A percentile compares a stretch with the other conserved stretches of the same genome.
phyloP scores from a whole-genome alignment of 2,888 invertebrate genomes.

The Tuta absoluta region DNA sequence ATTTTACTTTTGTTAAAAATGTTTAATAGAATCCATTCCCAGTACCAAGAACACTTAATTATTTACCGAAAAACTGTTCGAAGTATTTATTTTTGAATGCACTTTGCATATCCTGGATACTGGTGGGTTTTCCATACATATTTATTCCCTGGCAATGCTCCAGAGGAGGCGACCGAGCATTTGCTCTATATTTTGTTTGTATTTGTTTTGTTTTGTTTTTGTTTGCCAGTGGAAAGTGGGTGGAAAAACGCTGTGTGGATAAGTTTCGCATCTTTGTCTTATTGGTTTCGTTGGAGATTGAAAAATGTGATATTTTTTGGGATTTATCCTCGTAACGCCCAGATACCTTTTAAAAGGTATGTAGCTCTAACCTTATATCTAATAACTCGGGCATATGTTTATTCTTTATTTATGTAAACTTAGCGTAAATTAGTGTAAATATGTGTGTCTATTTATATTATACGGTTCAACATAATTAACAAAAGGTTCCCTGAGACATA shows the following conservation, averaged over 20 bases:
- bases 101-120: slow-evolving; percentile 2
- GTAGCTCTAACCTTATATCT: no score
- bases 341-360: no score
- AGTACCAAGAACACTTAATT: neutral
- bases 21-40: no score
- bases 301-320: neutral
- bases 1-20: no score
- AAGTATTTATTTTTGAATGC: slow-evolving; percentile 9
- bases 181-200: slow-evolving; percentile 22
- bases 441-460: no score
- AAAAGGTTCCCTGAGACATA: no score
- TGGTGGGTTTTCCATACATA: slow-evolving; percentile 26
- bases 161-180: slow-evolving; percentile 23
- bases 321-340: no score
- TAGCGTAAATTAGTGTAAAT: no score
- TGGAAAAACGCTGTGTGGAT: slow-evolving; percentile 22
- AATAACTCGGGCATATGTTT: no score
- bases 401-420: no score
- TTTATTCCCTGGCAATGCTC: slow-evolving; percentile 24
- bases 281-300: neutral
- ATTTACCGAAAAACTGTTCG: neutral
- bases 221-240: slow-evolving; percentile 17
- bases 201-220: slow-evolving; percentile 22
- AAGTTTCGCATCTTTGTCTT: slow-evolving; percentile 4
- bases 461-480: no score